Evolutionary conservation across 37 sponge, comb jelly and placozoan species (phyloP), one percentile per base, ranked within the genome.

Genomic region (Amphimedon queenslandica): DNA sequence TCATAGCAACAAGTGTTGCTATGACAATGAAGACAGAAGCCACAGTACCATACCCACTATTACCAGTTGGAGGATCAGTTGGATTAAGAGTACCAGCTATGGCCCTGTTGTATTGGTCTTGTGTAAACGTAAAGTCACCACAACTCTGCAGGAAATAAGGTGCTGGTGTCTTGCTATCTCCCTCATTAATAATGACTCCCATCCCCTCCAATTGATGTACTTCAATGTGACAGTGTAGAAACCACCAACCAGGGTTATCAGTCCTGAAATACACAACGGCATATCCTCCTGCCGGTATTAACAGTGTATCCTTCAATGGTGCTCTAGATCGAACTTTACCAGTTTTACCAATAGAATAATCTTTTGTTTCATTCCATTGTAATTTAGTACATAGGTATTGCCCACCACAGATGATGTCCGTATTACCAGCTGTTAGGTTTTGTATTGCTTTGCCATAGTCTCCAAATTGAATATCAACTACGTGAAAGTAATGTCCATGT

Each of bases 201-300:
- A 92, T 92, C 4, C 92, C 92, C 47, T 86, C 80, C 27, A 86
- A 16, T 16, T 79, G 74, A 58, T 94, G 87, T 24, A 76, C 38
- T 55, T 80, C 84, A 8, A 94, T 80, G 63, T 94, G 95, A 36
- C 95, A 94, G 76, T 94, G 95, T 41, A 90, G 51, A 47, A 94
- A 83, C 95, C 95, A 94, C 63, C 47, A 76, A 23, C 95, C 95
- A 31, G 95, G 95, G 69, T 94, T 94, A 70, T 86, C 80, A 11
- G 90, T 66, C 8, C 31, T 71, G 66, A 89, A 83, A 35, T 83
- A 75, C 29, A 94, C 58, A 23, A 85, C 85, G 21, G 80, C 77
- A 38, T 87, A 89, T 10, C 95, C 95, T 21, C 87, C 90, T 37
- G 76, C 84, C 34, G 95, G 95, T 0, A 94, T 71, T 4, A 89